These are phyloP conservation scores for Micropterix aruncella DNA, from an alignment of 2,888 invertebrate genomes.

Conservation along the genomic window DNA sequence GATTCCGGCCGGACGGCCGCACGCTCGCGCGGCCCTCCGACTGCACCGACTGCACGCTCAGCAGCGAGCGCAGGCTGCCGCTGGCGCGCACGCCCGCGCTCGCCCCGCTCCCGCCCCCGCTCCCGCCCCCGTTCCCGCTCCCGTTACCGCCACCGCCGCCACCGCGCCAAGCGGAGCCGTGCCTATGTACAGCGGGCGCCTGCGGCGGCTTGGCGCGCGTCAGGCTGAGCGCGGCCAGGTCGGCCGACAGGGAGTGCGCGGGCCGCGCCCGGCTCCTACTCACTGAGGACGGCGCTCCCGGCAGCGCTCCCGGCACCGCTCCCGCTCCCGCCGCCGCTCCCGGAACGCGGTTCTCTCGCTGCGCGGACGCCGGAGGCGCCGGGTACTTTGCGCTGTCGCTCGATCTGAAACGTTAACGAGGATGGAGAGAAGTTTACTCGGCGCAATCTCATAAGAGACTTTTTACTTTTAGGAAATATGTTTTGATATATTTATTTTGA, in stretches of 20 bases:
- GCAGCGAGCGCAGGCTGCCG: slow-evolving; percentile 27
- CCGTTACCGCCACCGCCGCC: slow-evolving; percentile 15
- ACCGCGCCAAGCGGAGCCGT: slow-evolving; percentile 15
- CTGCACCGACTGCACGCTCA: slow-evolving; percentile 35
- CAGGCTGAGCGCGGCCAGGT: slow-evolving; percentile 18
- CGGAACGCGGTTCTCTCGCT: slow-evolving; percentile 15
- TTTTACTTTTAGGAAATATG: too few species aligned
- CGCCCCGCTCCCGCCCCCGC: slow-evolving; percentile 13
- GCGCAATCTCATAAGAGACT: too few species aligned
- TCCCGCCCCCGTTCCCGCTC: slow-evolving; percentile 15
- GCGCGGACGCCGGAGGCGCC: slow-evolving; percentile 15
- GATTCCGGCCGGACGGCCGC: slow-evolving; percentile 24
- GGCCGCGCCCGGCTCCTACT: slow-evolving; percentile 10
- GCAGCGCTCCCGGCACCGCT: slow-evolving; percentile 12
- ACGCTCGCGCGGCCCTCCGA: slow-evolving; percentile 32
- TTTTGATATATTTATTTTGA: too few species aligned
- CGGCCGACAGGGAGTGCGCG: slow-evolving; percentile 16
- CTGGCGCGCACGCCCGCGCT: slow-evolving; percentile 16
- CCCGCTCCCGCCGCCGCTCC: slow-evolving; percentile 14
- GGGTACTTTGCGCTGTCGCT: slow-evolving; percentile 45
- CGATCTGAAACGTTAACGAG: slow-evolving; percentile 24
- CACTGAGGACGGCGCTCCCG: slow-evolving; percentile 8
- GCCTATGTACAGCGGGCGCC: slow-evolving; percentile 16
- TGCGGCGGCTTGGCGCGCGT: slow-evolving; percentile 17
- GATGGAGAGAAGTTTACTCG: not conserved